A percentile compares a stretch with the other conserved stretches of the same genome.
Conservation (phyloP, 2,797 vertebrate genomes). For the Microctenopoma steveboyesi region DNA sequence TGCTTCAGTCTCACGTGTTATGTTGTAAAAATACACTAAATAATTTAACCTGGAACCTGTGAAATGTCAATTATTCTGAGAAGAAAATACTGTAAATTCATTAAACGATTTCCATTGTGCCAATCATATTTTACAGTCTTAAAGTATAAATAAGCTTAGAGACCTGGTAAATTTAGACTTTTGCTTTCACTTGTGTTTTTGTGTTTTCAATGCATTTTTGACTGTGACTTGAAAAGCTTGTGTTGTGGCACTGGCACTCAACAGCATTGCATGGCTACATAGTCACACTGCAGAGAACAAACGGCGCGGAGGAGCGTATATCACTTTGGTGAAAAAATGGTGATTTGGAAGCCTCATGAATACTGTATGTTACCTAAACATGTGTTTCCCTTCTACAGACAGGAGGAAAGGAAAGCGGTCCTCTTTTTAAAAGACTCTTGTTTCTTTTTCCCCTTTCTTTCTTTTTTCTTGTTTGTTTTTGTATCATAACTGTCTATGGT, state of each 20-base stretch:
- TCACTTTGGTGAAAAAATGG: constrained; percentile 82
- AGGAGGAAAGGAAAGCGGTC: constrained; percentile 82
- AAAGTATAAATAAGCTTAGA: constrained; percentile 79
- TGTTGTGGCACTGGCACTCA: constrained; percentile 66
- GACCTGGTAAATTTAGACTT: constrained; percentile 72
- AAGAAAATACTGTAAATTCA: constrained; percentile 62
- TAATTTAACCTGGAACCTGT: constrained; percentile 78
- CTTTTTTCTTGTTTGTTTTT: constrained; percentile 90
- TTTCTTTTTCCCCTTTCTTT: constrained; percentile 64
- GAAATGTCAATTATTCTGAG: constrained; percentile 65
- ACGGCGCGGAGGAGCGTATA: constrained; percentile 78
- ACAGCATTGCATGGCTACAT: constrained; percentile 81
- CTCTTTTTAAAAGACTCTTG: constrained; percentile 74
- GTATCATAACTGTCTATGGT: constrained; percentile 93
- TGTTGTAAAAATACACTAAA: constrained; percentile 46
- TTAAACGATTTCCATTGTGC: constrained; percentile 67
- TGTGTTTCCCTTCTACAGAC: constrained; percentile 88
- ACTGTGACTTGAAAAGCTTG: constrained; percentile 71
- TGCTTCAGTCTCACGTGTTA: constrained; percentile 61
- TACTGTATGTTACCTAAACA: constrained; percentile 88
- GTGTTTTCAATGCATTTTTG: constrained; percentile 73
- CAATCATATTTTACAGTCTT: constrained; percentile 78
- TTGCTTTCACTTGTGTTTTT: constrained; percentile 70
- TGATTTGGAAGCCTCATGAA: constrained; percentile 90
- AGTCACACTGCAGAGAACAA: constrained; percentile 79